Conservation (phyloP, 2,797 vertebrate species). For the Paguma larvata region DNA sequence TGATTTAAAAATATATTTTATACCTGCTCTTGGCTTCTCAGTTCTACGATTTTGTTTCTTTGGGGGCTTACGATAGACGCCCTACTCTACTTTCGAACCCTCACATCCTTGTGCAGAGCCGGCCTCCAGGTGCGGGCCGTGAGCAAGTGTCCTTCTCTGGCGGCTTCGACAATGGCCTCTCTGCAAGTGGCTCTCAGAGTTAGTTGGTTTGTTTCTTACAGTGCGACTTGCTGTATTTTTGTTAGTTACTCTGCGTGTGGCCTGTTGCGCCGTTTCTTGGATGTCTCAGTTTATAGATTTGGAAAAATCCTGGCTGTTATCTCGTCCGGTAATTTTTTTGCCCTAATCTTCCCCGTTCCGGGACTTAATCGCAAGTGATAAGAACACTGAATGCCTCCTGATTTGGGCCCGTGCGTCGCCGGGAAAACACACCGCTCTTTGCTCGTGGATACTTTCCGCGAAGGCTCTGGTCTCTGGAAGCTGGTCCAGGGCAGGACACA, state of each 20-base stretch:
- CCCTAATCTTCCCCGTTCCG: neutral
- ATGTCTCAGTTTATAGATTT: neutral
- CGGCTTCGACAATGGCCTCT: neutral
- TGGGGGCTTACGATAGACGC: rapidly evolving
- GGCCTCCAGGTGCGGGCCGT: too few relatives aligned
- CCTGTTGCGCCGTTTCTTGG: neutral
- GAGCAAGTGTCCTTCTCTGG: neutral
- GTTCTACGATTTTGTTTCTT: neutral
- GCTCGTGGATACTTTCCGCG: rapidly evolving
- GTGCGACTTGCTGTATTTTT: neutral
- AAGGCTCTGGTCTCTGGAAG: rapidly evolving
- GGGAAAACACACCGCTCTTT: rapidly evolving
- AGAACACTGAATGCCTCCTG: neutral
- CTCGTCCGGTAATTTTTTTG: neutral
- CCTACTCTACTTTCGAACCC: neutral
- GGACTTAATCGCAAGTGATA: rapidly evolving
- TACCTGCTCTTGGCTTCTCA: neutral
- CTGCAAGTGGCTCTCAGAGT: neutral
- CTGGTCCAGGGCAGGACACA: neutral
- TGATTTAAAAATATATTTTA: neutral
- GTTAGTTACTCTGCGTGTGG: neutral
- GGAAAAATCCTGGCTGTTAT: neutral
- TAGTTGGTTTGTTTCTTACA: neutral
- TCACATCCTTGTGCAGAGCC: rapidly evolving
- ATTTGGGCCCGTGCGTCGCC: rapidly evolving